These are phyloP conservation scores for Alcedo atthis DNA, from an alignment of 2,797 vertebrate species.

Conservation along the genomic window DNA sequence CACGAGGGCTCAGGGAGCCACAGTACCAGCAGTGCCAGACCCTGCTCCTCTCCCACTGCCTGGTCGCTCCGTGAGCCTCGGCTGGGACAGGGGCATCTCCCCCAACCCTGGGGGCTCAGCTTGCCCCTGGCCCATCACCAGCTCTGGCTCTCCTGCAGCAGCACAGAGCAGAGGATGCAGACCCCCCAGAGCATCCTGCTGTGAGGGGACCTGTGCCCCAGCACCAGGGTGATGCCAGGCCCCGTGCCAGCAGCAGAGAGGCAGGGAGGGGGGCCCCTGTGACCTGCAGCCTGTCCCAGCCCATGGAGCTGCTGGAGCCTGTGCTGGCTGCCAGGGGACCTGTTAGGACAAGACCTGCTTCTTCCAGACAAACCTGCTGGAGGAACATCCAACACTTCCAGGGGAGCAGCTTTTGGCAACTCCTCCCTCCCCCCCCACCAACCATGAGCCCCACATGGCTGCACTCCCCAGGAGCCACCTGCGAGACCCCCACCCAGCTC, in stretches of 20 bases:
- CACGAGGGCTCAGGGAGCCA: accelerated
- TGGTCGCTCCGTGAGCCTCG: accelerated
- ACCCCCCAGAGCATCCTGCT: not conserved
- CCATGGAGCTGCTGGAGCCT: not conserved
- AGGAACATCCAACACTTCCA: slow-evolving; percentile 29
- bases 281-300: not conserved
- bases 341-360: slow-evolving; percentile 71
- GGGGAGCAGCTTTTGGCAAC: not conserved
- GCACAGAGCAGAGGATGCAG: not conserved
- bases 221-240: accelerated
- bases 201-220: accelerated
- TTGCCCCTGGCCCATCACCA: not conserved
- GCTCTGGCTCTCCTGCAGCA: not conserved
- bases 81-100: not conserved
- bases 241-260: accelerated
- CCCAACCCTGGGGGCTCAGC: accelerated
- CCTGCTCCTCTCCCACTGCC: not conserved
- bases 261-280: not conserved
- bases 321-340: slow-evolving; percentile 40
- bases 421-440: slow-evolving; percentile 55
- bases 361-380: slow-evolving; percentile 71
- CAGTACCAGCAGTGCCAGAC: not conserved
- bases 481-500: accelerated
- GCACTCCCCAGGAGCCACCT: accelerated
- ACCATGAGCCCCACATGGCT: not conserved